Evolutionary conservation across 2,113 vertebrate species (phyloP), one percentile per base, ranked within the genome.

Genomic region (Tupaia tana): DNA sequence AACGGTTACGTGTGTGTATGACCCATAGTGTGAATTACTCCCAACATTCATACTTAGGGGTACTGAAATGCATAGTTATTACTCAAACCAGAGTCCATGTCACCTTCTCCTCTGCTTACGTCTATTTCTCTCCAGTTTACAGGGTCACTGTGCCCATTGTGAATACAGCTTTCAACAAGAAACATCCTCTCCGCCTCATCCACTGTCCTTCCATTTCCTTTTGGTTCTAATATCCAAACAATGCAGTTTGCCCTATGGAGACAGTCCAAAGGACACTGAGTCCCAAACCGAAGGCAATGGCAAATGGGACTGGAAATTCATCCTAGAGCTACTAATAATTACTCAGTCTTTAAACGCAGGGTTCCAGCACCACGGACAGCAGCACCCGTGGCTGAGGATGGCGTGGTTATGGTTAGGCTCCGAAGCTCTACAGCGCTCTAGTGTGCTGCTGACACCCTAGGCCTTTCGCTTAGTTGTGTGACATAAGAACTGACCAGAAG

Each of bases 1-100:
- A 90, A 86, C 61, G 43, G 58, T 67, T 91, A 89, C 43, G 11
- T 69, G 89, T 59, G 69, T 71, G 29, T 69, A n/a, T 56, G 56
- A 64, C 58, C 74, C 12, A 79, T 70, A 56, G 92, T 9, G 59
- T 54, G 96, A 88, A 95, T 71, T 52, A 90, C 83, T 74, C 31
- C 77, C 20, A 73, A 75, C 22, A 89, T n/a, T 81, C 86, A 86
- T 20, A 86, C 19, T 34, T 7, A n/a, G 19, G 31, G 16, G 20
- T 74, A 81, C 19, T 94, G 29, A 86, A 20, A 74, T 73, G 11
- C 85, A 89, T 1, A 80, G 54, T 80, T 20, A 56, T n/a, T 43
- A 73, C 31, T 91, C 25, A 87, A 70, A 59, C 4, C 43, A 67
- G 64, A 77, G 67, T n/a, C 58, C 58, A 73, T 7, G 31, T 59